Base-by-base conservation (phyloP, 2,797 vertebrate species). In the Phylloscopus collybita region DNA sequence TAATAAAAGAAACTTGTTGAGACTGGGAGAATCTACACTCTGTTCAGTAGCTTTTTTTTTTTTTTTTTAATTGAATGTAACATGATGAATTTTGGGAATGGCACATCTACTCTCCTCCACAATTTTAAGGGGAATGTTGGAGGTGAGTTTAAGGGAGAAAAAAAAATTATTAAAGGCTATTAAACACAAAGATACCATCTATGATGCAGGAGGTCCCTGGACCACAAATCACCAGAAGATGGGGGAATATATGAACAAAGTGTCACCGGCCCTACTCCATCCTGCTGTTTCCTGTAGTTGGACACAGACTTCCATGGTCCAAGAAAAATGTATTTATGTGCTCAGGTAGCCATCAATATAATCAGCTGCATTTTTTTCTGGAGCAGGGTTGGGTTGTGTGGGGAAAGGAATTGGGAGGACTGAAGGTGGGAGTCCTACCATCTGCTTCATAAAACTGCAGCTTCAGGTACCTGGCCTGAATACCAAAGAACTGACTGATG, bases 121-220 rank as follows among this genome's bases (percentile, higher is more conserved):
- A 88, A 27, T 86, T 94, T 88, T 66, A 81, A 65, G 53, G 30
- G 34, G 27, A 75, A 90, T 56, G 54, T 69, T 93, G 36, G 62
- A 90, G 47, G 30, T 18, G 59, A 88, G 42, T 32, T 49, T 27
- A 91, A 94, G 49, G 57, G 51, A 90, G 47, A 54, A 57, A 84
- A 95, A 95, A 96, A 79, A 78, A 80, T 30, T 72, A 86, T 66
- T 64, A 72, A 84, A 91, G 47, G 25, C 40, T 88, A 62, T 86
- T 84, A 88, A 92, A 90, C 40, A 88, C 70, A 84, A 93, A 92
- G 80, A 83, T 86, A 75, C 20, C 80, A 79, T 81, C 80, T 86
- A 62, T 88, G 62, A 38, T 53, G 69, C 40, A 72, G 73, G 40
- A 92, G 65, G 59, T 45, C n/a, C 36, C 38, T 51, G 59, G 65